phyloP scores from a whole-genome alignment of 2,113 vertebrate genomes.

The Phodopus roborovskii region DNA sequence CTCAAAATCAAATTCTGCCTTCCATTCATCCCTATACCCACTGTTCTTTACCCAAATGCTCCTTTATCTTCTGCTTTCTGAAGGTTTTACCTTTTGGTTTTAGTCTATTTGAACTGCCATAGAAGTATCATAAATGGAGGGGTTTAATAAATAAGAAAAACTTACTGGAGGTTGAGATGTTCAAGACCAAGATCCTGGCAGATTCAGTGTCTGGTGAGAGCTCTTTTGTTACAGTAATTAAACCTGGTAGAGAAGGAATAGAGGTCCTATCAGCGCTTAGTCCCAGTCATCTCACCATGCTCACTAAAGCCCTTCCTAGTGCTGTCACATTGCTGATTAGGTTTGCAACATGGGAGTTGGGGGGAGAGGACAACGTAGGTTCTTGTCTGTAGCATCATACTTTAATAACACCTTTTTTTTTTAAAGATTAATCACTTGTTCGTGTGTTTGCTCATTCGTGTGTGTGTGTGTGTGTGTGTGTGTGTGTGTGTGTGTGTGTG shows the following conservation, averaged over 20 bases:
- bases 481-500: neutral
- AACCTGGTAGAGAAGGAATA: neutral
- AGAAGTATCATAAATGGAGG: neutral
- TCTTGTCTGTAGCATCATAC: neutral
- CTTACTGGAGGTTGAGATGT: neutral
- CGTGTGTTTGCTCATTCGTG: neutral
- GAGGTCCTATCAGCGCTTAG: neutral
- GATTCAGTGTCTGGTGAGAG: neutral
- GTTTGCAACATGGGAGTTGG: neutral
- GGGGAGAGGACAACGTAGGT: neutral
- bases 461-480: neutral
- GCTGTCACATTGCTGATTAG: neutral
- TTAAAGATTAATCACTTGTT: neutral
- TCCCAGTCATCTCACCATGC: neutral
- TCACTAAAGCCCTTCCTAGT: neutral
- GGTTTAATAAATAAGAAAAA: neutral
- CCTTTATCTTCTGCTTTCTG: neutral
- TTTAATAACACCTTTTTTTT: neutral
- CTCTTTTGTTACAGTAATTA: neutral
- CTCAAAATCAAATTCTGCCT: neutral
- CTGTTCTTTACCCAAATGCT: neutral
- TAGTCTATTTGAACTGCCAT: neutral
- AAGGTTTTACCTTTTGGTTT: neutral
- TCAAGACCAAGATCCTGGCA: neutral
- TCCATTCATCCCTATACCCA: accelerated